These are phyloP conservation scores for Protomyctophum bolini DNA, from an alignment of 2,113 vertebrate genomes.

Conservation along the genomic window DNA sequence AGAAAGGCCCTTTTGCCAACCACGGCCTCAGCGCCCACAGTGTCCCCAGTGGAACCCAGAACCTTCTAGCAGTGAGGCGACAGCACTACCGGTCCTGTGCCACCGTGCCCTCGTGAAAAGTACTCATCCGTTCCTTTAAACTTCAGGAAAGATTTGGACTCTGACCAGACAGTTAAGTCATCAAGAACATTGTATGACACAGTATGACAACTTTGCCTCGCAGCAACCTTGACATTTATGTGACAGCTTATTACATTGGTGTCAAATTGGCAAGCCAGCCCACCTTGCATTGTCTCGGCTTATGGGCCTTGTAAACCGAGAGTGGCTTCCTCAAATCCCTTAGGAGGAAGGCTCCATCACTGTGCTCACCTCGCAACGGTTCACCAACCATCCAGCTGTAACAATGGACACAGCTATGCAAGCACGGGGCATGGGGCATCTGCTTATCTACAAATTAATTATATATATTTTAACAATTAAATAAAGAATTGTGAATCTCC, in stretches of 20 bases:
- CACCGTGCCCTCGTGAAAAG: too few relatives aligned
- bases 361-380: neutral
- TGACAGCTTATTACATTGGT: neutral
- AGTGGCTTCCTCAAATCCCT: conserved; percentile 10
- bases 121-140: too few relatives aligned
- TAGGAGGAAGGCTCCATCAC: neutral
- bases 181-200: too few relatives aligned
- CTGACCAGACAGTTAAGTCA: too few relatives aligned
- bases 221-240: too few relatives aligned
- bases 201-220: too few relatives aligned
- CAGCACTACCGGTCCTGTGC: too few relatives aligned
- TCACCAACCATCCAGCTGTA: conserved; percentile 28
- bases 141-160: too few relatives aligned
- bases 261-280: conserved; percentile 5
- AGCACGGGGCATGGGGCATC: neutral
- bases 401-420: neutral
- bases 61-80: too few relatives aligned
- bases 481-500: conserved; percentile 27
- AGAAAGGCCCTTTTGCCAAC: too few relatives aligned
- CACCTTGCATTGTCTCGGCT: conserved; percentile 6
- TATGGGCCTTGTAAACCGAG: conserved; percentile 22
- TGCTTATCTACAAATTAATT: conserved; percentile 27
- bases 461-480: conserved; percentile 16
- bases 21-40: too few relatives aligned
- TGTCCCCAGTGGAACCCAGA: too few relatives aligned